Base-by-base conservation (phyloP, 2,888 invertebrate species). In the Amphiduros pacificus region DNA sequence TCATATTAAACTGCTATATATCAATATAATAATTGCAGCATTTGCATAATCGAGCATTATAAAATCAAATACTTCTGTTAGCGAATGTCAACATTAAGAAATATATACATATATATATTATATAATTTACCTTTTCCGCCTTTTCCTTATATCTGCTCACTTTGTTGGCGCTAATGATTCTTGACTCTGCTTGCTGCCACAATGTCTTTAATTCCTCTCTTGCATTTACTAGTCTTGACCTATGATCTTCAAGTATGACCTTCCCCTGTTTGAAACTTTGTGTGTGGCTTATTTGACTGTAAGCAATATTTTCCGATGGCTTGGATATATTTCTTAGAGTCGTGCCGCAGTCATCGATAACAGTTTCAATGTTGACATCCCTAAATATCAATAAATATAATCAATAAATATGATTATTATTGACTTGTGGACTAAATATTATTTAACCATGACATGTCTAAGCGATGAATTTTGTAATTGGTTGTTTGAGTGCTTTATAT, bases 361-460 rank as follows among this genome's bases (percentile, higher is more conserved):
- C 28, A n/a, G 52, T 48, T 29, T 71, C 66, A 9, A 75, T 48
- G 20, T 70, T 64, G 22, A 67, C 59, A 11, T 72, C 70, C 26
- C 75, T 75, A 60, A 5, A 63, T 26, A 29, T n/a, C 28, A 26
- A 50, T 24, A 26, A 44, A 32, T 17, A 48, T 48, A 22, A 48
- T 48, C 9, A 48, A 17, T 11, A 51, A 27, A 9, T 4, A 9
- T 51, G 4, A 51, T 9, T 22, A 24, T 9, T 49, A 22, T 6
- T 9, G 9, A 22, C 49, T 17, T 9, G 49, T 49, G 49, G 11
- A 49, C 14, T 49, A 49, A 49, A n/a, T 49, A 20, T 17, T 6
- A 6, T 14, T 49, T 14, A 20, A 14, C 22, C 17, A 9, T 49
- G 6, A 9, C 14, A 6, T 49, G 36, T 36, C 11, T 9, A 17